Percentiles rank a stretch among this genome's conserved stretches.
Conservation (phyloP, 2,113 vertebrate genomes). For the Oryzias melastigma region DNA sequence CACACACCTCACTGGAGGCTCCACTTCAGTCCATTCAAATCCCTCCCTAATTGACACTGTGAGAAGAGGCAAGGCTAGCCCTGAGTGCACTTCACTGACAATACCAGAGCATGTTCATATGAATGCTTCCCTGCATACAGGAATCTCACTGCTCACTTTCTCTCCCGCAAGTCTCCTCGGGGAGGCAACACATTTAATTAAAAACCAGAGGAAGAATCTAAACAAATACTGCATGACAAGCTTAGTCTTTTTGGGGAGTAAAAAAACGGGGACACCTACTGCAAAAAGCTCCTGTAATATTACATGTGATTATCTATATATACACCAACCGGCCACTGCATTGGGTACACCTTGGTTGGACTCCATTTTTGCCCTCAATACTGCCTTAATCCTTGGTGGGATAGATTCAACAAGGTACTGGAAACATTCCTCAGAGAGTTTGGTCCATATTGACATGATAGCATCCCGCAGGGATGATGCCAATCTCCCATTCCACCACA, state of each 20-base stretch:
- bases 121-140: slow-evolving; percentile 51
- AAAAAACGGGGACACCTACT: slow-evolving; percentile 32
- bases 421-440: too few relatives aligned
- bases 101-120: slow-evolving; percentile 50
- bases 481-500: too few relatives aligned
- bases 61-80: slow-evolving; percentile 57
- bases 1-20: slow-evolving; percentile 62
- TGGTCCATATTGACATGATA: too few relatives aligned
- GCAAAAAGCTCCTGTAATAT: slow-evolving; percentile 20
- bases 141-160: slow-evolving; percentile 29
- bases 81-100: slow-evolving; percentile 68
- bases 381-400: too few relatives aligned
- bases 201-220: slow-evolving; percentile 36
- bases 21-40: slow-evolving; percentile 66
- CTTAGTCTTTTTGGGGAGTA: slow-evolving; percentile 46
- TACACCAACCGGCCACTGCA: too few relatives aligned
- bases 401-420: too few relatives aligned
- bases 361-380: too few relatives aligned
- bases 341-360: too few relatives aligned
- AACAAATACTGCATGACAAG: slow-evolving; percentile 57
- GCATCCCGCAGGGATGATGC: too few relatives aligned
- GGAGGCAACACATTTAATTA: slow-evolving; percentile 45
- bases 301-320: too few relatives aligned
- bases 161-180: slow-evolving; percentile 22
- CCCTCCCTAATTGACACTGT: slow-evolving; percentile 67